A percentile compares a stretch with the other conserved stretches of the same genome.
phyloP scores from a whole-genome alignment of 2,888 invertebrate genomes.

The Habroteleia sp. region DNA sequence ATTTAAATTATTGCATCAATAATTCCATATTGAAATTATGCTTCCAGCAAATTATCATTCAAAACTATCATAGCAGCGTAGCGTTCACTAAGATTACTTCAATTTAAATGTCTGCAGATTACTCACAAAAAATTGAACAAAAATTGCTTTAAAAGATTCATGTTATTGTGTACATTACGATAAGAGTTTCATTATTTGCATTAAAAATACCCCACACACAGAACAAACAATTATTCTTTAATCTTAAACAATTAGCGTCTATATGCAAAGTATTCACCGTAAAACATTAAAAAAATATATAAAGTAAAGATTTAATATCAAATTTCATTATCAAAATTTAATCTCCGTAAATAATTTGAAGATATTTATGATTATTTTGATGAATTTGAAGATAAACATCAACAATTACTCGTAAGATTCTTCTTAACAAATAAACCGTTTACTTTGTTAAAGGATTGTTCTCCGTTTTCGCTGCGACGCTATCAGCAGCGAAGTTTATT shows the following conservation, averaged over 20 bases:
- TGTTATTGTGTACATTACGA: slow-evolving; percentile 7
- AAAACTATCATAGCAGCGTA: too few relatives aligned
- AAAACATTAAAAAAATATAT: slow-evolving; percentile 5
- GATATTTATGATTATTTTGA: slow-evolving; percentile 8
- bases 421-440: background rate
- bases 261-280: slow-evolving; percentile 8
- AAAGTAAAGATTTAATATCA: slow-evolving; percentile 2
- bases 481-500: slow-evolving; percentile 36
- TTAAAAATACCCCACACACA: slow-evolving; percentile 20
- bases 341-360: slow-evolving; percentile 9
- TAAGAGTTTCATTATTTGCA: slow-evolving; percentile 31
- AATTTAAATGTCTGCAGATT: too few relatives aligned
- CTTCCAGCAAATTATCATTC: too few relatives aligned
- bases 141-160: slow-evolving; percentile 3
- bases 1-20: too few relatives aligned
- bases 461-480: slow-evolving; percentile 75
- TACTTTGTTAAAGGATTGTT: slow-evolving; percentile 68
- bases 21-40: too few relatives aligned
- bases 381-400: background rate
- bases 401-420: slow-evolving; percentile 12
- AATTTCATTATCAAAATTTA: slow-evolving; percentile 3
- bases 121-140: background rate
- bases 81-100: too few relatives aligned
- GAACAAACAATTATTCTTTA: slow-evolving; percentile 17
- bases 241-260: background rate